Evolutionary conservation across 37 sponge, comb jelly and placozoan genomes (phyloP).

Genomic region (Cliona cf. orientalis): DNA sequence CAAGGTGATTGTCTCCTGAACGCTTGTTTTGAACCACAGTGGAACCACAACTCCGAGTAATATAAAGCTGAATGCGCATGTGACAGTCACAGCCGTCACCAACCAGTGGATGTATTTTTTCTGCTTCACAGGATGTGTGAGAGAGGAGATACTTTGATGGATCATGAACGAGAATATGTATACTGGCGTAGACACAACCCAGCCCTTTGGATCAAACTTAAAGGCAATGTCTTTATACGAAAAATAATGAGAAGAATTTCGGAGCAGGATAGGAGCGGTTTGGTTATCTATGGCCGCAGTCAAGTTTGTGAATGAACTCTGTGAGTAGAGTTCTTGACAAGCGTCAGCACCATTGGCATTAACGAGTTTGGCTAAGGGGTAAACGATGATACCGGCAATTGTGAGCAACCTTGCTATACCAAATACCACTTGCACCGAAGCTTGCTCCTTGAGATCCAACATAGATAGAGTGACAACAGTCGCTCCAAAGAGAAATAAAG

Average conservation of each 20-base stretch:
- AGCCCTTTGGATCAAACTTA: constrained; percentile 64
- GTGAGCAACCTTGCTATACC: constrained; percentile 74
- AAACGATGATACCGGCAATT: constrained; percentile 65
- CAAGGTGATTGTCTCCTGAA: constrained; percentile 80
- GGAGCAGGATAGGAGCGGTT: background rate
- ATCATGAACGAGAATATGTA: constrained; percentile 78
- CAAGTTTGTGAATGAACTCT: background rate
- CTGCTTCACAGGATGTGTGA: constrained; percentile 71
- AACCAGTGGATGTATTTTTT: constrained; percentile 66
- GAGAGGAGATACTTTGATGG: constrained; percentile 76
- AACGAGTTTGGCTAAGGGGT: constrained; percentile 48
- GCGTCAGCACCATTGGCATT: constrained; percentile 14
- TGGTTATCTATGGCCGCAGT: background rate
- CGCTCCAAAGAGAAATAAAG: constrained; percentile 72
- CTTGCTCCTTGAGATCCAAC: constrained; percentile 84
- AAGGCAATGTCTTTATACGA: background rate
- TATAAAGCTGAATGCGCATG: constrained; percentile 53
- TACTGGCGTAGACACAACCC: constrained; percentile 82
- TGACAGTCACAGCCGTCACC: constrained; percentile 53
- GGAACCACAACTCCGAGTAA: constrained; percentile 76
- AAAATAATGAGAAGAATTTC: background rate
- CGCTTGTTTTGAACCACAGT: constrained; percentile 63
- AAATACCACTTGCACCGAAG: constrained; percentile 68
- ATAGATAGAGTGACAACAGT: constrained; percentile 68
- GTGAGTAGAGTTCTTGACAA: background rate